Evolutionary conservation across 2,113 vertebrate species (phyloP).

Genomic region (Megaptera novaeangliae): DNA sequence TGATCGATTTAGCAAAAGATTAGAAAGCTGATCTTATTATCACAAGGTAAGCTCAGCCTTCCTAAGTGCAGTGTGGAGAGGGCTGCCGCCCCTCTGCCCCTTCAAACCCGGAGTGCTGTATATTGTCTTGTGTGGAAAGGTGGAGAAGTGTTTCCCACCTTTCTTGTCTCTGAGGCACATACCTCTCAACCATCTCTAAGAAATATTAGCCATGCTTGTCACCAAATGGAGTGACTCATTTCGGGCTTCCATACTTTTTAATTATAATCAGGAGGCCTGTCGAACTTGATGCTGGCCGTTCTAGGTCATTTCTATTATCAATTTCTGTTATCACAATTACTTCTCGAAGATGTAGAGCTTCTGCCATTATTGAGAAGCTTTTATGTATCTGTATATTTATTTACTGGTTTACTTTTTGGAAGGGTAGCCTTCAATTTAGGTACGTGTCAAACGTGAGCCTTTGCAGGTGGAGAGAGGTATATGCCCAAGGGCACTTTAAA

Average conservation of each 20-base stretch:
- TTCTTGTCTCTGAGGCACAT: conserved; percentile 75
- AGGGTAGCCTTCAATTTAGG: conserved; percentile 60
- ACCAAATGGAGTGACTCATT: neutral
- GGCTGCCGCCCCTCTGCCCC: conserved; percentile 69
- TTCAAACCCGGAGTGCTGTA: conserved; percentile 66
- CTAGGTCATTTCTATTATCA: conserved; percentile 2
- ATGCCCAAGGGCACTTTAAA: conserved; percentile 68
- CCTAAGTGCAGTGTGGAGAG: conserved; percentile 82
- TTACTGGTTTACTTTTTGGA: conserved; percentile 33
- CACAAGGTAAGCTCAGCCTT: conserved; percentile 89
- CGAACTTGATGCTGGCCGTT: neutral
- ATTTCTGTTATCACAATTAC: neutral
- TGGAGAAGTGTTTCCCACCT: conserved; percentile 68
- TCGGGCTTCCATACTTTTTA: neutral
- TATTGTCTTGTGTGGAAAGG: conserved; percentile 78
- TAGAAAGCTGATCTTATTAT: conserved; percentile 90
- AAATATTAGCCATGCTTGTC: conserved; percentile 33
- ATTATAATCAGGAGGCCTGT: conserved; percentile 4
- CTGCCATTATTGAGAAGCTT: conserved; percentile 36
- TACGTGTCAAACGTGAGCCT: conserved; percentile 53
- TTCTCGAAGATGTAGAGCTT: conserved; percentile 38
- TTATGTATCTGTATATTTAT: conserved; percentile 5
- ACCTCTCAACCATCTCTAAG: conserved; percentile 81
- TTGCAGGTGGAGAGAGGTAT: conserved; percentile 76
- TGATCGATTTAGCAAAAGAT: conserved; percentile 90